phyloP scores from a whole-genome alignment of 2,888 invertebrate species.

The Trichacis sp. region DNA sequence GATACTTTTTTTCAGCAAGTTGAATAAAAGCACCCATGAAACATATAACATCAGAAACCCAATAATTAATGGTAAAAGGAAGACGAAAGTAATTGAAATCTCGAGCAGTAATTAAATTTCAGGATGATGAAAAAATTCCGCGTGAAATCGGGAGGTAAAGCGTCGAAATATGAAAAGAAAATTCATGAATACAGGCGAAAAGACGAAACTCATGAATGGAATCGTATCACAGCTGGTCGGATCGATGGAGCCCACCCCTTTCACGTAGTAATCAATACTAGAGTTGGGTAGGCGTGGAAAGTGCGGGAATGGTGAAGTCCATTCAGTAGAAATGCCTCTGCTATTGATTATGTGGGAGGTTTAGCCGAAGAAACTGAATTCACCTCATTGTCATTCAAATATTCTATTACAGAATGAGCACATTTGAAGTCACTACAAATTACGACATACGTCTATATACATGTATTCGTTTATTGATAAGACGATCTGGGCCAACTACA shows the following conservation, averaged over 20 bases:
- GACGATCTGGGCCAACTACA: no score
- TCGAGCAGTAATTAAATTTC: no score
- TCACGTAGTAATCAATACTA: conserved; percentile 66
- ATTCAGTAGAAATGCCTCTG: conserved; percentile 64
- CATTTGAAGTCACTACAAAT: neutral
- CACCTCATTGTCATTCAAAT: conserved; percentile 40
- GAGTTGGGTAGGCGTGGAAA: conserved; percentile 56
- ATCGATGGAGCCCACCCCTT: conserved; percentile 64
- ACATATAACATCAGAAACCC: no score
- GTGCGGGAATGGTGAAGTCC: conserved; percentile 63
- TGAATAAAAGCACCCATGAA: no score
- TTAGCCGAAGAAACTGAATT: conserved; percentile 34
- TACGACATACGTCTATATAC: no score
- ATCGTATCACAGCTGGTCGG: conserved; percentile 64
- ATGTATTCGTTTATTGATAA: neutral
- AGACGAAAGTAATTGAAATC: no score
- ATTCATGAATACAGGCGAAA: conserved; percentile 44
- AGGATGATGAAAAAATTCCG: no score
- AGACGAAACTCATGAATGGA: conserved; percentile 67
- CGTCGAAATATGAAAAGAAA: conserved; percentile 2
- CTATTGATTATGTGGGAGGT: conserved; percentile 67
- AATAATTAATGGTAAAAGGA: no score
- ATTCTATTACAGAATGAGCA: neutral
- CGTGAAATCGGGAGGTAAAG: no score
- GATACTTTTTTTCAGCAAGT: no score